Percentiles rank a stretch among this genome's conserved stretches.
phyloP scores from a whole-genome alignment of 37 sponge, comb jelly and placozoan species.

The Cladorhizidae sp. region DNA sequence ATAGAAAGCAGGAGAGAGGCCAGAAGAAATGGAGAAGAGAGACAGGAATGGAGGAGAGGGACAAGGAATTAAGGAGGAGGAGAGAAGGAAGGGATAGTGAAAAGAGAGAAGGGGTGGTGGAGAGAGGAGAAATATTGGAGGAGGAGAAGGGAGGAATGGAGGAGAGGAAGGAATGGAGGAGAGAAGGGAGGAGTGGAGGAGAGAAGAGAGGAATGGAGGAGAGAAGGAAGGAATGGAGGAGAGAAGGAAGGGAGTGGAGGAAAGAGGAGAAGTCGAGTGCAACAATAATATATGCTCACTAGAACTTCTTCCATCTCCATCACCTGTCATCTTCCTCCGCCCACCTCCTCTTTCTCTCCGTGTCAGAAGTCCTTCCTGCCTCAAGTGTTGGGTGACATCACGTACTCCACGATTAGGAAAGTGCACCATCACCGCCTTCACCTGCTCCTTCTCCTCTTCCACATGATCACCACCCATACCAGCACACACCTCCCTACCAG shows the following conservation, averaged over 20 bases:
- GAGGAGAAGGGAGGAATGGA: background rate
- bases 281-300: background rate
- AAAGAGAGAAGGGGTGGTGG: too few species aligned
- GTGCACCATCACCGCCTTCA: slow-evolving; percentile 2
- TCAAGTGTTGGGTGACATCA: slow-evolving; percentile 31
- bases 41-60: too few species aligned
- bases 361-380: slow-evolving; percentile 12
- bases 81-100: background rate
- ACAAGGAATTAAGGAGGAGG: background rate
- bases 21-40: too few species aligned
- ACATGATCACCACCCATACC: background rate
- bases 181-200: background rate
- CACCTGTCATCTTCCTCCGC: background rate
- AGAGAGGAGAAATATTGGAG: background rate
- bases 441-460: slow-evolving; percentile 27
- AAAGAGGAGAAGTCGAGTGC: too few species aligned
- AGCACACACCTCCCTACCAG: too few species aligned
- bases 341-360: background rate
- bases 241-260: too few species aligned
- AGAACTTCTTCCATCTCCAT: background rate
- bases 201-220: background rate
- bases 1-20: too few species aligned
- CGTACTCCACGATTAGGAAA: slow-evolving; percentile 49
- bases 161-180: background rate
- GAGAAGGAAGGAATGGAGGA: background rate